Evolutionary conservation across 92 coral and sea anemone species (phyloP), one percentile per base, ranked within the genome.

Genomic region (Pocillopora meandrina): DNA sequence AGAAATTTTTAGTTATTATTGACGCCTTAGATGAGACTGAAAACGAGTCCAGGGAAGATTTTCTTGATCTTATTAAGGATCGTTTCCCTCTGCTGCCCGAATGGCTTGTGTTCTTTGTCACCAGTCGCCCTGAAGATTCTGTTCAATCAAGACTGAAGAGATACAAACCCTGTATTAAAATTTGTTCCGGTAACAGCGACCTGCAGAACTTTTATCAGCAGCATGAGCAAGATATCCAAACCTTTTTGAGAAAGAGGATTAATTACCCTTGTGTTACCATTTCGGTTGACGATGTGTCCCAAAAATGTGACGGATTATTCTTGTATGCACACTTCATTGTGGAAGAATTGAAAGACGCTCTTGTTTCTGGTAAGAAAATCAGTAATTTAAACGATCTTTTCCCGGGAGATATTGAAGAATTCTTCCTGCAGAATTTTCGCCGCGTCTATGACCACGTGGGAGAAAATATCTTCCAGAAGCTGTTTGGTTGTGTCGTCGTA

Each of bases 71-170:
- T 59, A 79, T 89, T 0, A 65, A 8, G 65, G 26, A 66, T 11
- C 65, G 75, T 20, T 85, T 89, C 33, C 89, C 86, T 26, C 49
- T 19, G 26, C 92, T 89, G 55, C 92, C 92, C 1, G 35, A 85
- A 12, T 89, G 92, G 92, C 75, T 89, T 66, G 86, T 84, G 63
- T 89, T 89, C 34, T 89, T 89, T 73, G 80, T 89, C 72, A 89
- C 87, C 69, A 79, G 89, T 73, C 79, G 89, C 49, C 88, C 88
- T 20, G 88, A 77, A 56, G 82, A 76, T 47, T 62, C 56, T 56
- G 65, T 87, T 15, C 79, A 82, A n/a, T 65, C 49, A 18, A 61
- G 61, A 42, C 65, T 78, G n/a, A 52, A 35, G 56, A 26, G 5
- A 0, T 72, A 72, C 10, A 72, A 72, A 0, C 77, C 77, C n/a